Evolutionary conservation across 2,797 vertebrate species (phyloP).

Genomic region (Morus bassanus): DNA sequence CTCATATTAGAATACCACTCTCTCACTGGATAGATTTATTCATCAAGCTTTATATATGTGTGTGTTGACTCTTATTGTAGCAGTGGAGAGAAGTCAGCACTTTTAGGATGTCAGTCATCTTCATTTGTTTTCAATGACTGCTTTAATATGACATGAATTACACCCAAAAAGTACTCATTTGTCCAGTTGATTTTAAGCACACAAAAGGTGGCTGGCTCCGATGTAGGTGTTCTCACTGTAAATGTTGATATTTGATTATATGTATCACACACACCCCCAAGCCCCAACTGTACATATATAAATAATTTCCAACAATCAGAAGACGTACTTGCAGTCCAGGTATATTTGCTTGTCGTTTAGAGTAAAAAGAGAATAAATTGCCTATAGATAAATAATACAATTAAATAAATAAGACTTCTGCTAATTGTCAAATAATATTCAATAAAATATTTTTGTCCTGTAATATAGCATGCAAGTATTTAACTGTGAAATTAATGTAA

Average conservation of each 20-base stretch:
- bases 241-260: not conserved
- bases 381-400: not conserved
- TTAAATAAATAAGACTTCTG: not conserved
- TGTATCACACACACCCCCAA: not conserved
- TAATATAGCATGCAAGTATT: not conserved
- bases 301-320: not conserved
- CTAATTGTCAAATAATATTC: not conserved
- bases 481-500: not conserved
- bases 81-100: not conserved
- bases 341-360: not conserved
- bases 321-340: fast-evolving
- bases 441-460: not conserved
- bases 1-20: not conserved
- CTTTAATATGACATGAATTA: not conserved
- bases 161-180: not conserved
- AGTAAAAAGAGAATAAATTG: not conserved
- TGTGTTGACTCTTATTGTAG: not conserved
- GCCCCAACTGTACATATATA: not conserved
- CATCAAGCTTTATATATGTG: not conserved
- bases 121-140: not conserved
- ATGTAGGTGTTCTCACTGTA: not conserved
- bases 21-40: not conserved
- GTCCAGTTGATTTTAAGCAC: not conserved
- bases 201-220: not conserved
- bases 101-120: not conserved